Percentiles rank a stretch among this genome's conserved stretches.
Evolutionary conservation across 2,888 invertebrate genomes (phyloP).

Genomic region (Graphium colonna): DNA sequence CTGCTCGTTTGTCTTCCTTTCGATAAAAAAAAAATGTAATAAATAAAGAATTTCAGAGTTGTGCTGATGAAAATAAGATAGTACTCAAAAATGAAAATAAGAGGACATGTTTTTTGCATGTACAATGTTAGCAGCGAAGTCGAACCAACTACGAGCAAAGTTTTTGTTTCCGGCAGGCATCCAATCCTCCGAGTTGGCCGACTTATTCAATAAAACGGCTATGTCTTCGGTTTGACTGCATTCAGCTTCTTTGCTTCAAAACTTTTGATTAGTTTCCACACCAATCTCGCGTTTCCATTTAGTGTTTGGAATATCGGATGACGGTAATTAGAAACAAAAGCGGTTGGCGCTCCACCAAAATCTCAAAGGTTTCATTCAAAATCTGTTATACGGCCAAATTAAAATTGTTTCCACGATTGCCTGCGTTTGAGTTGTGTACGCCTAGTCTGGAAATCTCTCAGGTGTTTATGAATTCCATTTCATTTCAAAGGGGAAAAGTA

Average conservation of each 20-base stretch:
- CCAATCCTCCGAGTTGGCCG: constrained; percentile 51
- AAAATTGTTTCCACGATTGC: constrained; percentile 34
- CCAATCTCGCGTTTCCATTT: constrained; percentile 37
- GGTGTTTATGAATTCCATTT: constrained; percentile 29
- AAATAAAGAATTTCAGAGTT: too few species aligned
- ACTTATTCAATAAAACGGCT: constrained; percentile 57
- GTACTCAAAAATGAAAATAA: too few species aligned
- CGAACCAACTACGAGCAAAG: constrained; percentile 45
- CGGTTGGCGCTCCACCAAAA: constrained; percentile 1
- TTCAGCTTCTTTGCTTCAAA: constrained; percentile 52
- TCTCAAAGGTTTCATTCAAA: constrained; percentile 19
- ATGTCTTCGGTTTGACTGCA: constrained; percentile 51
- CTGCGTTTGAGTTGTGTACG: constrained; percentile 24
- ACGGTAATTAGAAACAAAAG: constrained; percentile 22
- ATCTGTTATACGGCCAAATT: constrained; percentile 27
- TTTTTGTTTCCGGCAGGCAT: constrained; percentile 47
- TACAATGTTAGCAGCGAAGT: constrained; percentile 3
- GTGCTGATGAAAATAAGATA: too few species aligned
- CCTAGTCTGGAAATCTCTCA: constrained; percentile 23
- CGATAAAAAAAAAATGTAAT: too few species aligned
- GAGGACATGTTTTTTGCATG: neutral
- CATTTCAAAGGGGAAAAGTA: constrained; percentile 23
- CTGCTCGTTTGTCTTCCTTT: too few species aligned
- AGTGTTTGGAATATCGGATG: constrained; percentile 32
- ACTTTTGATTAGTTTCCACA: constrained; percentile 64